Conservation (phyloP, 2,888 invertebrate genomes). For the Miltochrista miniata region DNA sequence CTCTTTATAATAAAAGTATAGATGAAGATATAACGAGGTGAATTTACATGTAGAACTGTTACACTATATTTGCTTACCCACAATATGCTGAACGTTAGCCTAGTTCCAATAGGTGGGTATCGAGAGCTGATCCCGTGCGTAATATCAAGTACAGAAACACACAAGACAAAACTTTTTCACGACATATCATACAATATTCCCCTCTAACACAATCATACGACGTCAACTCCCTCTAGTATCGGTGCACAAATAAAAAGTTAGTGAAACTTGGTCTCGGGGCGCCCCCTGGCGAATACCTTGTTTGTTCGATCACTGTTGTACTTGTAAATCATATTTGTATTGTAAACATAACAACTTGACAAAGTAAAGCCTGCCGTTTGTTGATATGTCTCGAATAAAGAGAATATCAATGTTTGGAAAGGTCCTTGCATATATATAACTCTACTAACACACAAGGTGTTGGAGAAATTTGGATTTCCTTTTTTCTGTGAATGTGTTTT, state of each 20-base stretch:
- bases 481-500: too few species aligned
- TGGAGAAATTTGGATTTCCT: too few species aligned
- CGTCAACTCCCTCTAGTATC: constrained; percentile 15
- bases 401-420: neutral
- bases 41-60: too few species aligned
- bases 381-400: neutral
- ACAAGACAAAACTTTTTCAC: neutral
- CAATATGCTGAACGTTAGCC: too few species aligned
- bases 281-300: constrained; percentile 17
- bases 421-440: neutral
- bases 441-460: neutral
- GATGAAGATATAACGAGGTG: too few species aligned
- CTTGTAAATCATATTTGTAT: constrained; percentile 3
- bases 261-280: constrained; percentile 16
- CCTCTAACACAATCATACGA: constrained; percentile 14
- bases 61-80: too few species aligned
- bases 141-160: neutral
- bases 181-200: constrained; percentile 8
- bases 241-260: constrained; percentile 30
- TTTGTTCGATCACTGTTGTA: constrained; percentile 7
- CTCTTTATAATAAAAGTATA: too few species aligned
- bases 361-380: neutral
- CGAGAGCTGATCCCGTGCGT: neutral
- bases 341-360: constrained; percentile 1
- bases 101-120: neutral